These are phyloP conservation scores for Lonchura striata DNA, from an alignment of 2,113 vertebrate species.

Conservation along the genomic window DNA sequence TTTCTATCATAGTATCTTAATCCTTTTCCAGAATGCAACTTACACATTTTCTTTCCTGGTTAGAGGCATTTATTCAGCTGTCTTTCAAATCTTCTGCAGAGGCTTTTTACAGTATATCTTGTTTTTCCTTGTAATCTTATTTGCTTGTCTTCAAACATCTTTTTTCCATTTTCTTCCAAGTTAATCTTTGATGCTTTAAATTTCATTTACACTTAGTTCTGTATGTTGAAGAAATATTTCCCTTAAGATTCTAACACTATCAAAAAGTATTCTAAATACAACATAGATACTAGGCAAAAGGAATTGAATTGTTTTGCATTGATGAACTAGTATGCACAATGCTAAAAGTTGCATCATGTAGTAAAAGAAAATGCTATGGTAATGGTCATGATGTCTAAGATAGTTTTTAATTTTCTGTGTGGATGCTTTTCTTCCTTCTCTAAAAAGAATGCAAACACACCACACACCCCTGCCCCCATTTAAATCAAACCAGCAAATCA, in stretches of 20 bases:
- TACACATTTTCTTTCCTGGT: neutral
- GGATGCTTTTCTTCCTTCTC: neutral
- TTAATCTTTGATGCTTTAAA: neutral
- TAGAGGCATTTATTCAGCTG: neutral
- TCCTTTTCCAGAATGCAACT: neutral
- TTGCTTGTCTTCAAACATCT: neutral
- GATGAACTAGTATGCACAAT: neutral
- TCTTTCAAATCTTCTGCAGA: neutral
- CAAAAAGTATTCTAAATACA: neutral
- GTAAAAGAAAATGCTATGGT: neutral
- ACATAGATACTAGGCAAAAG: neutral
- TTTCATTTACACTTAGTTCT: neutral
- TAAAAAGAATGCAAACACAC: neutral
- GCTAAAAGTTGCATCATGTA: neutral
- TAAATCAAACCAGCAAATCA: neutral
- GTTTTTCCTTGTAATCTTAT: neutral
- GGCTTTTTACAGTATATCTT: neutral
- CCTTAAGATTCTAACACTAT: neutral
- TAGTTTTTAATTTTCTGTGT: neutral
- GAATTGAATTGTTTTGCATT: neutral
- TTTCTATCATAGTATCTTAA: neutral
- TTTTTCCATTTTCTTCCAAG: neutral
- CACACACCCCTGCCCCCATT: neutral
- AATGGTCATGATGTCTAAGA: neutral
- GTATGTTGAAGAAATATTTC: neutral